Base-by-base conservation (phyloP, 2,113 vertebrate genomes). In the Pseudorectes ferrugineus region DNA sequence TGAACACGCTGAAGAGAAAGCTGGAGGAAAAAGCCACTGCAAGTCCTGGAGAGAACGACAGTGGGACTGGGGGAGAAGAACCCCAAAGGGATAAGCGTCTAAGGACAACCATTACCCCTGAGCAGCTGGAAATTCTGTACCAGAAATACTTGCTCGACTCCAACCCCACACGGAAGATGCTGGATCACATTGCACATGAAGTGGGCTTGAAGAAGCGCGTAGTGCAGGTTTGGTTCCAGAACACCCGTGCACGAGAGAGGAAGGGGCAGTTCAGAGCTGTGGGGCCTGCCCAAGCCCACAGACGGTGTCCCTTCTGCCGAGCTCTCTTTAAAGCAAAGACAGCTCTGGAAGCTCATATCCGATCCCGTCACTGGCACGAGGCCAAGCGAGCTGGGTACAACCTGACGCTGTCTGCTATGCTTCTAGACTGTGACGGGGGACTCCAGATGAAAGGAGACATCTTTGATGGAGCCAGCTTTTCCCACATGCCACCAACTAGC, bases 201-300 rank as follows among this genome's bases (percentile, higher is more conserved):
- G 99, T 99, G 95, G 99, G 99, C 88, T 97, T 99, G 92, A 99
- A 99, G 97, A 99, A 99, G 95, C 98, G 99, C 1, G 99, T 99
- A 42, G 99, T 99, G n/a, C 99, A 99, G 93, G 99, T 99, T 55
- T 99, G 99, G 99, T 99, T 99, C 97, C 99, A 99, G 97, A 99
- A 99, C 95, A 99, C 99, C 11, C 98, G 99, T 67, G 99, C 99
- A 5, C 98, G 99, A 92, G 99, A 99, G 91, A 98, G 99, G 96
- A 99, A 99, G 95, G 99, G 99, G 31, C 99, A 99, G 95, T 99
- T 99, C 96, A 97, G 99, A 95, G 99, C 99, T 9, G 99, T 99
- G 25, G 99, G 99, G 61, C 99, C 99, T 19, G 99, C 99, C 28
- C 99, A 99, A 89, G 99, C 99, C 67, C 99, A 99, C 67, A 98